A percentile compares a stretch with the other conserved stretches of the same genome.
Evolutionary conservation across 1,140 invertebrate species (phyloP).

Genomic region (Papilio glaucus): DNA sequence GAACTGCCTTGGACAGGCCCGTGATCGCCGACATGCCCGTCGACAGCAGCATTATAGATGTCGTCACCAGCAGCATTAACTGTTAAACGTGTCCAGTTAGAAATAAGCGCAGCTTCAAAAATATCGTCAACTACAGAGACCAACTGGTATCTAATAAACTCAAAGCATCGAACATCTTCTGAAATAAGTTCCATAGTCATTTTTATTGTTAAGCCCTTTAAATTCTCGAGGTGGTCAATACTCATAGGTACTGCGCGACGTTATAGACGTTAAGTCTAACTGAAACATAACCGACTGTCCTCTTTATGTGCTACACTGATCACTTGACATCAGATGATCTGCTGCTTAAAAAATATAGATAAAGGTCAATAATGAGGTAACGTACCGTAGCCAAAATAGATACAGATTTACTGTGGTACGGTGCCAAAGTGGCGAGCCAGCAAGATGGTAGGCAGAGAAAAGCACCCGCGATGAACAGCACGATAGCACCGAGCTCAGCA

Average conservation of each 20-base stretch:
- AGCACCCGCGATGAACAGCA: slow-evolving; percentile 63
- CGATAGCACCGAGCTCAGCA: slow-evolving; percentile 61
- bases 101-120: not conserved
- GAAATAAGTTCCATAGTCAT: no score
- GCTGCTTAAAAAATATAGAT: not conserved
- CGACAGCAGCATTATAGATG: slow-evolving; percentile 63
- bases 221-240: no score
- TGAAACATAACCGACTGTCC: no score
- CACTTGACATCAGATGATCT: not conserved
- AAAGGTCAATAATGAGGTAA: not conserved
- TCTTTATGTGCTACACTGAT: not conserved
- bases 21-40: slow-evolving; percentile 57
- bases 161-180: not conserved
- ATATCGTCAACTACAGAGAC: not conserved
- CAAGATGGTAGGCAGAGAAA: slow-evolving; percentile 68
- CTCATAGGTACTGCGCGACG: no score
- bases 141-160: not conserved
- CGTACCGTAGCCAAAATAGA: slow-evolving; percentile 60
- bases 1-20: slow-evolving; percentile 58
- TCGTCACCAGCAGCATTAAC: slow-evolving; percentile 63
- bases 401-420: slow-evolving; percentile 58
- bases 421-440: slow-evolving; percentile 68
- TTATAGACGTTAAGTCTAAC: no score
- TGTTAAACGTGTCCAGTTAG: slow-evolving; percentile 36
- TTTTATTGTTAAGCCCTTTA: no score